These are phyloP conservation scores for Bruchidius siliquastri DNA, from an alignment of 2,888 invertebrate species.

Conservation along the genomic window DNA sequence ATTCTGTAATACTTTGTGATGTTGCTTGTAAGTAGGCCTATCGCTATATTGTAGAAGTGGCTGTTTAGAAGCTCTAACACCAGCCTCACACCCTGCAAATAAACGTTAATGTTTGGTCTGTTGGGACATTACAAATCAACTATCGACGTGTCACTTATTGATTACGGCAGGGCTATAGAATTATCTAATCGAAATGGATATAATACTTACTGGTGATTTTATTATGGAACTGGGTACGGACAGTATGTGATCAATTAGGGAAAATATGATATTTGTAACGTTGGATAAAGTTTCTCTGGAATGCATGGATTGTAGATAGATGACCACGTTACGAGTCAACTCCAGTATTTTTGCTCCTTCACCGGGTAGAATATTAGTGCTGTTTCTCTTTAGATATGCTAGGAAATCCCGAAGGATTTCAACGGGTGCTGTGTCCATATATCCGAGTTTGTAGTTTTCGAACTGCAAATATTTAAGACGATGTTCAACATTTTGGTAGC, in stretches of 20 bases:
- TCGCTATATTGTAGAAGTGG: not conserved
- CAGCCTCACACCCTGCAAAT: not conserved
- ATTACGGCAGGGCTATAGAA: no score
- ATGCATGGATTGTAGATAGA: conserved; percentile 39
- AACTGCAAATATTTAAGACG: conserved; percentile 47
- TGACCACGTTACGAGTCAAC: conserved; percentile 56
- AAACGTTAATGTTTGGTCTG: not conserved
- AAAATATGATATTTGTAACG: conserved; percentile 54
- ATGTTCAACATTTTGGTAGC: no score
- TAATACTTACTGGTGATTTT: conserved; percentile 67
- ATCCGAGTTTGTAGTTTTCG: conserved; percentile 56
- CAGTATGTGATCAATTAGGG: conserved; percentile 63
- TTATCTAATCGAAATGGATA: no score
- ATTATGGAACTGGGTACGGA: conserved; percentile 64
- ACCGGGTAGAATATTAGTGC: conserved; percentile 50
- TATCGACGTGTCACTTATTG: no score
- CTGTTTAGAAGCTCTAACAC: not conserved
- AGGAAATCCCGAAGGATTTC: conserved; percentile 55
- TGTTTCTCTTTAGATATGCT: conserved; percentile 45
- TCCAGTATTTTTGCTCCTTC: conserved; percentile 60
- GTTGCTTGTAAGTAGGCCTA: not conserved
- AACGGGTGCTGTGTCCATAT: conserved; percentile 57
- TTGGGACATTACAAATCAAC: conserved; percentile 4
- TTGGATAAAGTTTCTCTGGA: conserved; percentile 26
- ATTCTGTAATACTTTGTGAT: not conserved